phyloP scores from a whole-genome alignment of 2,797 vertebrate species.

The Peromyscus eremicus region DNA sequence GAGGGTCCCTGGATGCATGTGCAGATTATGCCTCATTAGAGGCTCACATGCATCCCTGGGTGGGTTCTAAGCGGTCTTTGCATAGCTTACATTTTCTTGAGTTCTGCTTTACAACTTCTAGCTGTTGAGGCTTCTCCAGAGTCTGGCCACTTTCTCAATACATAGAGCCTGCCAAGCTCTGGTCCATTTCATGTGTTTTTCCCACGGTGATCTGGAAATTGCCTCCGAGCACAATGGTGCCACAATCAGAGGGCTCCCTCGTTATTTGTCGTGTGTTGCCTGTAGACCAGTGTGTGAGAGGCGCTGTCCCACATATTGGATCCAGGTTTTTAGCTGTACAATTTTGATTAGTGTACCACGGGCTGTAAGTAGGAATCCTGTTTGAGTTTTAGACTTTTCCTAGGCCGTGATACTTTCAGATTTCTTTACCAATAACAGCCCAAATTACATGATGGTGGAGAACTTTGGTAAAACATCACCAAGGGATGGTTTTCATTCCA shows the following conservation, averaged over 20 bases:
- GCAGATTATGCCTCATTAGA: neutral
- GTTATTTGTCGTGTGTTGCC: neutral
- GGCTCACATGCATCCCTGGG: neutral
- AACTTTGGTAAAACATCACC: neutral
- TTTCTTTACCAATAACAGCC: slow-evolving; percentile 28
- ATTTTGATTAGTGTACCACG: neutral
- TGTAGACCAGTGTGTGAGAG: neutral
- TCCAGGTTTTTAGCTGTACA: neutral
- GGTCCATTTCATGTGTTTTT: neutral
- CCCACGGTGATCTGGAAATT: neutral
- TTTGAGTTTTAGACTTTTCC: slow-evolving; percentile 47
- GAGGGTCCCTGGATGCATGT: neutral
- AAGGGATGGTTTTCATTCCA: neutral
- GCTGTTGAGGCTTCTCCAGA: neutral
- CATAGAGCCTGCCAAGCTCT: neutral
- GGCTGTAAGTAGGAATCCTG: neutral
- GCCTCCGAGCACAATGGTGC: neutral
- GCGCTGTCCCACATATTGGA: neutral
- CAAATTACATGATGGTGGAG: neutral
- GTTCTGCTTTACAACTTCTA: neutral
- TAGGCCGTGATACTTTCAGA: neutral
- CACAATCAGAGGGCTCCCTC: neutral
- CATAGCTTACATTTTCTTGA: neutral
- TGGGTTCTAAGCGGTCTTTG: neutral
- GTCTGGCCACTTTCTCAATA: neutral